Percentiles rank a stretch among this genome's conserved stretches.
These are phyloP conservation scores for Caranx melampygus DNA, from an alignment of 2,113 vertebrate species.

Conservation along the genomic window DNA sequence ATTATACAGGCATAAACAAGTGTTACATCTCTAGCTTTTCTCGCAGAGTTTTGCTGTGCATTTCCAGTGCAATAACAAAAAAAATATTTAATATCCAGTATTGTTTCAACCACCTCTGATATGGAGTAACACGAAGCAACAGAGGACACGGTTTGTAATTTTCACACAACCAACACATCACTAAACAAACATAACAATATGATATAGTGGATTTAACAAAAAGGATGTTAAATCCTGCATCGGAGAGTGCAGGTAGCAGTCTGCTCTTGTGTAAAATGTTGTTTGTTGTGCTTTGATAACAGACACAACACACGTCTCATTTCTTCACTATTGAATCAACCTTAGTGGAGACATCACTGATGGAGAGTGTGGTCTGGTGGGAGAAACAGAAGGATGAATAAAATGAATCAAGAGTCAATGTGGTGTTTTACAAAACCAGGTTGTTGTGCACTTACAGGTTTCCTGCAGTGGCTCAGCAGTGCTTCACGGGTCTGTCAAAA, in stretches of 20 bases:
- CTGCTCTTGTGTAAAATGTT: neutral
- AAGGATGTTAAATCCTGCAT: neutral
- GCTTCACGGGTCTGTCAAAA: constrained; percentile 73
- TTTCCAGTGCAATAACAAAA: neutral
- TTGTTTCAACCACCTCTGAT: neutral
- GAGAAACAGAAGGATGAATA: neutral
- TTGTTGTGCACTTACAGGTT: constrained; percentile 57
- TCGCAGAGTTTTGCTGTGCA: neutral
- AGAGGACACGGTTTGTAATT: neutral
- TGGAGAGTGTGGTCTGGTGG: constrained; percentile 26
- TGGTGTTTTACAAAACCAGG: neutral
- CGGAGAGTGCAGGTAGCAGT: neutral
- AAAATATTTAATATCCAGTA: constrained; percentile 7
- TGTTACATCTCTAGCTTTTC: neutral
- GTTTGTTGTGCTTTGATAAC: neutral
- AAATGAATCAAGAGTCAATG: neutral
- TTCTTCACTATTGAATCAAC: neutral
- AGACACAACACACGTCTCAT: neutral
- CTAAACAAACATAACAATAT: neutral
- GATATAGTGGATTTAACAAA: neutral
- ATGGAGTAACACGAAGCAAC: neutral
- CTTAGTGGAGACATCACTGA: constrained; percentile 35
- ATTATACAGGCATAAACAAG: neutral
- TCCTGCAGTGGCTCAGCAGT: constrained; percentile 29
- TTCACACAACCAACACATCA: neutral